These are phyloP conservation scores for Metopolophium dirhodum DNA, from an alignment of 1,140 invertebrate species.

Conservation along the genomic window DNA sequence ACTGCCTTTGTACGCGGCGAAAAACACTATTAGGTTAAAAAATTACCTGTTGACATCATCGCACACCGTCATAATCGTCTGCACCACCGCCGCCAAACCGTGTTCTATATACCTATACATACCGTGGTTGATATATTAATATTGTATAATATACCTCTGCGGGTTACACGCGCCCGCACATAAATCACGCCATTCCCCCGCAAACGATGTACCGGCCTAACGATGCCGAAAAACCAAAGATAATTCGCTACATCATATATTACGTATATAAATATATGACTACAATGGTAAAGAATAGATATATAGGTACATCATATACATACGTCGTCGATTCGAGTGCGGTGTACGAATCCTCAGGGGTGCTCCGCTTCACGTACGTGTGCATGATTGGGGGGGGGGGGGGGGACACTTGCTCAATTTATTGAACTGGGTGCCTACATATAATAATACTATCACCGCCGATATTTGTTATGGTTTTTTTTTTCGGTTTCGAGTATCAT, in stretches of 20 bases:
- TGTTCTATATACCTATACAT: too few relatives aligned
- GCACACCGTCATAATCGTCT: too few relatives aligned
- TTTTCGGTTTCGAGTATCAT: too few relatives aligned
- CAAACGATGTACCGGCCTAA: neutral
- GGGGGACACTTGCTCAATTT: too few relatives aligned
- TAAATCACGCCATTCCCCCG: neutral
- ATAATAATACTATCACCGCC: too few relatives aligned
- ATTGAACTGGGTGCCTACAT: too few relatives aligned
- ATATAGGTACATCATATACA: too few relatives aligned
- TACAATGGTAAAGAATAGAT: neutral
- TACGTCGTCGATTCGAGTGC: too few relatives aligned
- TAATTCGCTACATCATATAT: neutral
- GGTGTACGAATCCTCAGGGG: too few relatives aligned
- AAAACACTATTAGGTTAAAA: constrained; percentile 26
- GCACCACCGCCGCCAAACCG: neutral
- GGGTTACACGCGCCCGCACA: neutral
- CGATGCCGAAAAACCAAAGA: constrained; percentile 1
- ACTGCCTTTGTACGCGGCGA: neutral
- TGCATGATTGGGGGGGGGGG: too few relatives aligned
- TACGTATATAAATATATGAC: neutral
- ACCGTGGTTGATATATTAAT: neutral
- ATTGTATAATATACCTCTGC: constrained; percentile 3
- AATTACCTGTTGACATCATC: constrained; percentile 23
- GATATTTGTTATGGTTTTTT: too few relatives aligned
- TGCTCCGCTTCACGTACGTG: too few relatives aligned